Percentiles rank a stretch among this genome's conserved stretches.
Evolutionary conservation across 2,888 invertebrate genomes (phyloP).

Genomic region (Sarcophaga variegata): DNA sequence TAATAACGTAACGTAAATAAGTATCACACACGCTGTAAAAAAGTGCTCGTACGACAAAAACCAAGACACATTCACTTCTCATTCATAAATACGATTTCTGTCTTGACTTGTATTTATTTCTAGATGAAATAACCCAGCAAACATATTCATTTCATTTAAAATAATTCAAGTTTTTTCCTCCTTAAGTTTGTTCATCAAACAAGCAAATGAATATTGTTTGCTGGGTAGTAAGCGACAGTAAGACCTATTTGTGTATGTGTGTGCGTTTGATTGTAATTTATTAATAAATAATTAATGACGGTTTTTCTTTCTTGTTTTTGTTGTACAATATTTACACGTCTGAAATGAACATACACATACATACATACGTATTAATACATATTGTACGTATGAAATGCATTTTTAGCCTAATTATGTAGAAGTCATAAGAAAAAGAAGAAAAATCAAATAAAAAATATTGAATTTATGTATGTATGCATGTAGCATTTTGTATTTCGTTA

Average conservation of each 20-base stretch:
- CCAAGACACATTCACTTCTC: slow-evolving; percentile 59
- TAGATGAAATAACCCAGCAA: background rate
- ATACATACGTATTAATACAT: background rate
- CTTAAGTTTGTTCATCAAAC: too few species aligned
- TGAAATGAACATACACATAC: background rate
- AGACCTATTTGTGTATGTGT: background rate
- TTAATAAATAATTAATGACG: slow-evolving; percentile 56
- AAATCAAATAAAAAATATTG: too few species aligned
- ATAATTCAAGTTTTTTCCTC: background rate
- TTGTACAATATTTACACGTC: slow-evolving; percentile 42
- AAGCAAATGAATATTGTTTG: background rate
- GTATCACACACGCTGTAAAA: background rate
- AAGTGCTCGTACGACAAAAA: slow-evolving; percentile 8
- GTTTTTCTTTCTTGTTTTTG: slow-evolving; percentile 11
- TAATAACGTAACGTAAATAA: too few species aligned
- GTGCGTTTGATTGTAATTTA: slow-evolving; percentile 26
- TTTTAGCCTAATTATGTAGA: slow-evolving; percentile 54
- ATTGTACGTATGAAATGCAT: background rate
- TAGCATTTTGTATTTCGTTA: slow-evolving; percentile 38
- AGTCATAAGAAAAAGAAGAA: slow-evolving; percentile 4
- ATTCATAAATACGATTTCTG: slow-evolving; percentile 57
- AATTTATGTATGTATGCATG: slow-evolving; percentile 1
- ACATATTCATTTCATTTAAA: background rate
- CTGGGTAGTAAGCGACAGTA: background rate
- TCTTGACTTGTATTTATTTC: background rate